phyloP scores from a whole-genome alignment of 1,140 invertebrate species.

The Nebria ingens region DNA sequence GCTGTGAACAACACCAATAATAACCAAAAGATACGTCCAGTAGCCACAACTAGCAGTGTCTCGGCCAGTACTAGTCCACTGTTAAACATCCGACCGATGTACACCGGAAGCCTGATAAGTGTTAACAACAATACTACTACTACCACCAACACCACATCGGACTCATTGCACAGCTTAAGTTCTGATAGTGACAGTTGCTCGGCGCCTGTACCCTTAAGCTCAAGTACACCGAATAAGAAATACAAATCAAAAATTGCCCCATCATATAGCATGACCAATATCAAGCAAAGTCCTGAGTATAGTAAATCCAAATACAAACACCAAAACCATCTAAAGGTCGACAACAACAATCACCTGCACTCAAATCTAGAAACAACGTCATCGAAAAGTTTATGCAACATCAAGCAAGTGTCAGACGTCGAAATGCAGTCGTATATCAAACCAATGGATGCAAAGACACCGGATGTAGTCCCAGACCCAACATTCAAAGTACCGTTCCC shows the following conservation, averaged over 20 bases:
- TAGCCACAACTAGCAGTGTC: constrained; percentile 43
- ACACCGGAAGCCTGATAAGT: constrained; percentile 48
- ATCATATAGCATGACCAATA: constrained; percentile 30
- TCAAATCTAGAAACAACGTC: constrained; percentile 32
- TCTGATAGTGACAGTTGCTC: constrained; percentile 45
- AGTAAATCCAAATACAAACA: constrained; percentile 35
- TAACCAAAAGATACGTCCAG: constrained; percentile 23
- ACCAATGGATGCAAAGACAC: constrained; percentile 25
- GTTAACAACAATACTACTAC: constrained; percentile 36
- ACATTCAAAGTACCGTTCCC: constrained; percentile 22
- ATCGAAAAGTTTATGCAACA: constrained; percentile 46
- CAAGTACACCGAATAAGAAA: constrained; percentile 26
- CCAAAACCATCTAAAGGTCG: constrained; percentile 24
- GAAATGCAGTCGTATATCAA: constrained; percentile 33
- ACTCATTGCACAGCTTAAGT: constrained; percentile 49
- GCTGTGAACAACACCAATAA: constrained; percentile 36
- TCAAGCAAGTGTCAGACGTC: constrained; percentile 36
- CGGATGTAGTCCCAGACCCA: constrained; percentile 19
- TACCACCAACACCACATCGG: constrained; percentile 42
- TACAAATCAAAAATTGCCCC: constrained; percentile 25
- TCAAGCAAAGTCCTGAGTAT: constrained; percentile 33
- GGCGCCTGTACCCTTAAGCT: constrained; percentile 29
- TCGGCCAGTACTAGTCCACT: constrained; percentile 56
- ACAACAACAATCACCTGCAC: constrained; percentile 28
- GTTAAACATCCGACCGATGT: constrained; percentile 47